Conservation (phyloP, 1,140 invertebrate species). For the Orius laevigatus region DNA sequence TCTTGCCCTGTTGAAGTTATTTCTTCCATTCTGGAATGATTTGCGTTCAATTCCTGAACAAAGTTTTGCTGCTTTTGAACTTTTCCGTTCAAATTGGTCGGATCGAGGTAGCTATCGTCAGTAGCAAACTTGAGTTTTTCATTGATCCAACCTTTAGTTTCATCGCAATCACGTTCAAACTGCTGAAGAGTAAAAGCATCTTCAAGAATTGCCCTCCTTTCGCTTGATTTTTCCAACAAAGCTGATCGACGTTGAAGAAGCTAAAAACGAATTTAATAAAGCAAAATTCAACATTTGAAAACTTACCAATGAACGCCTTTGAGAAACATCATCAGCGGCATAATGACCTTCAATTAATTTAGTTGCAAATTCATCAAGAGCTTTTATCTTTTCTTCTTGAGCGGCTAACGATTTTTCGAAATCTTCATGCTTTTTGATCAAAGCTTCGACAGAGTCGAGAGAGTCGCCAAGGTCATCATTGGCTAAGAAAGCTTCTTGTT, state of each 20-base stretch:
- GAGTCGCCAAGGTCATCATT: constrained; percentile 97
- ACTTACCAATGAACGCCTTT: constrained; percentile 62
- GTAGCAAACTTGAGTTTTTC: constrained; percentile 98
- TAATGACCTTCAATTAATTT: constrained; percentile 93
- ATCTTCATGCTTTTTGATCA: constrained; percentile 98
- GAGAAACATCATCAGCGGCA: constrained; percentile 93
- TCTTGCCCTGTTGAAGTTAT: constrained; percentile 69
- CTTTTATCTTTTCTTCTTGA: constrained; percentile 97
- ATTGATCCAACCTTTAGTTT: constrained; percentile 97
- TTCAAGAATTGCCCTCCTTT: constrained; percentile 64
- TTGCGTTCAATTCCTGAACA: constrained; percentile 86
- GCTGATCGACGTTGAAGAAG: constrained; percentile 70
- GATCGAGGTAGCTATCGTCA: constrained; percentile 95
- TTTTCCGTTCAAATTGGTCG: constrained; percentile 96
- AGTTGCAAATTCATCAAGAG: constrained; percentile 94
- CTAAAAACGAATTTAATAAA: constrained; percentile 24
- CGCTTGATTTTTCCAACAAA: constrained; percentile 73
- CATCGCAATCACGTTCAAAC: constrained; percentile 95
- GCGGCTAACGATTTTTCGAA: constrained; percentile 96
- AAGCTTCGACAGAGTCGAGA: constrained; percentile 87
- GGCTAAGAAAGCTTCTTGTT: constrained; percentile 92
- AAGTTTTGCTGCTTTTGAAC: constrained; percentile 99
- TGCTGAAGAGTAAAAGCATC: constrained; percentile 91
- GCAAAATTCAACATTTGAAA: constrained; percentile 46
- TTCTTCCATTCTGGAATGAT: constrained; percentile 85